These are phyloP conservation scores for Trematomus loennbergii DNA, from an alignment of 2,113 vertebrate genomes.

Conservation along the genomic window DNA sequence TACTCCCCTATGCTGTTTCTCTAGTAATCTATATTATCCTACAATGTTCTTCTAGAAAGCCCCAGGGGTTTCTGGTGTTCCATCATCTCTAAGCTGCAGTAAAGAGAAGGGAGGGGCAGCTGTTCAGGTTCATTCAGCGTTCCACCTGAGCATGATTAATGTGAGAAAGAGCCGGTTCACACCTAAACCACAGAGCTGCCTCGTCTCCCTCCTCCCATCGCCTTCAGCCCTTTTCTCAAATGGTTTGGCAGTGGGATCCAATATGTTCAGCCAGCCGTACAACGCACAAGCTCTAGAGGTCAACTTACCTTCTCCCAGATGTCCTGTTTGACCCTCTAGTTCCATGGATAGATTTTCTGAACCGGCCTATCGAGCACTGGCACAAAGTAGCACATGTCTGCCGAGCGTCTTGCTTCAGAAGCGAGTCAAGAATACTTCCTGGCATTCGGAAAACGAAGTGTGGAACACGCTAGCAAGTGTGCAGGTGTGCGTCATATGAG, in stretches of 20 bases:
- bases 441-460: too few relatives aligned
- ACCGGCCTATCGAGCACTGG: neutral
- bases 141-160: slow-evolving; percentile 69
- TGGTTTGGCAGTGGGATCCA: slow-evolving; percentile 18
- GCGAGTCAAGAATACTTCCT: too few relatives aligned
- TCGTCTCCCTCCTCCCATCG: neutral
- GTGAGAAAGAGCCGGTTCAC: slow-evolving; percentile 55
- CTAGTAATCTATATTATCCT: slow-evolving; percentile 29
- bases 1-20: slow-evolving; percentile 9
- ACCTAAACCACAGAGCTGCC: slow-evolving; percentile 26
- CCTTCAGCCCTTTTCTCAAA: slow-evolving; percentile 8
- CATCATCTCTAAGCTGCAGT: slow-evolving; percentile 51
- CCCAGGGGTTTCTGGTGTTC: slow-evolving; percentile 25
- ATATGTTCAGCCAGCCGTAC: slow-evolving; percentile 47
- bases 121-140: slow-evolving; percentile 42
- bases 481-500: too few relatives aligned
- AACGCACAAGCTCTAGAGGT: slow-evolving; percentile 33
- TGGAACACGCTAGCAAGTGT: too few relatives aligned
- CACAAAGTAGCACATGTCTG: too few relatives aligned
- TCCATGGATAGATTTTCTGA: slow-evolving; percentile 9
- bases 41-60: slow-evolving; percentile 12
- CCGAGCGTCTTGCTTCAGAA: too few relatives aligned
- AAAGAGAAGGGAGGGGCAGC: slow-evolving; percentile 11
- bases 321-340: slow-evolving; percentile 3
- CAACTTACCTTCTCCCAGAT: slow-evolving; percentile 31